These are phyloP conservation scores for Eupeodes corollae DNA, from an alignment of 1,140 invertebrate genomes.

Conservation along the genomic window DNA sequence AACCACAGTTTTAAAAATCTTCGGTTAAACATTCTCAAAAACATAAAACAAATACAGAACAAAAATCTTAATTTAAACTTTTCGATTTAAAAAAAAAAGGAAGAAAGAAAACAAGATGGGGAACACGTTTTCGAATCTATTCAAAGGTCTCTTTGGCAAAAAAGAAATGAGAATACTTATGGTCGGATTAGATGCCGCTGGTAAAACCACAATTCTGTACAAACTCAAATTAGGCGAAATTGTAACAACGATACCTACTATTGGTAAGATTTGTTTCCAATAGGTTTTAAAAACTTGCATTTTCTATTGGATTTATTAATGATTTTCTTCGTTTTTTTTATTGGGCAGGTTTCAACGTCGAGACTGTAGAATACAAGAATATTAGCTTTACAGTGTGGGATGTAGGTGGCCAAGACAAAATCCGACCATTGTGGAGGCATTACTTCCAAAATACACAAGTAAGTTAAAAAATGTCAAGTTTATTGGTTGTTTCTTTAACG, in stretches of 20 bases:
- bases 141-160: slow-evolving; percentile 95
- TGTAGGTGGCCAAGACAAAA: slow-evolving; percentile 87
- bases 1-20: no score
- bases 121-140: slow-evolving; percentile 76
- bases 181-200: slow-evolving; percentile 96
- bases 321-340: slow-evolving; percentile 20
- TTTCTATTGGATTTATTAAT: slow-evolving; percentile 1
- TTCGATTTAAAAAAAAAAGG: slow-evolving; percentile 9
- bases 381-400: slow-evolving; percentile 90
- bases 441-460: slow-evolving; percentile 67
- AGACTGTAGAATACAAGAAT: slow-evolving; percentile 94
- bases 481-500: neutral
- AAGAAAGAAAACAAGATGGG: slow-evolving; percentile 48
- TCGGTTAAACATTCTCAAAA: no score
- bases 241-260: slow-evolving; percentile 98
- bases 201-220: slow-evolving; percentile 99
- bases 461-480: no score
- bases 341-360: slow-evolving; percentile 90
- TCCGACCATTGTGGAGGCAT: slow-evolving; percentile 81
- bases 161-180: slow-evolving; percentile 98
- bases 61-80: no score
- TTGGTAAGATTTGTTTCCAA: slow-evolving; percentile 57
- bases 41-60: no score
- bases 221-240: slow-evolving; percentile 99
- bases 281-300: neutral